Conservation (phyloP, 2,113 vertebrate genomes). For the Casuarius casuarius region DNA sequence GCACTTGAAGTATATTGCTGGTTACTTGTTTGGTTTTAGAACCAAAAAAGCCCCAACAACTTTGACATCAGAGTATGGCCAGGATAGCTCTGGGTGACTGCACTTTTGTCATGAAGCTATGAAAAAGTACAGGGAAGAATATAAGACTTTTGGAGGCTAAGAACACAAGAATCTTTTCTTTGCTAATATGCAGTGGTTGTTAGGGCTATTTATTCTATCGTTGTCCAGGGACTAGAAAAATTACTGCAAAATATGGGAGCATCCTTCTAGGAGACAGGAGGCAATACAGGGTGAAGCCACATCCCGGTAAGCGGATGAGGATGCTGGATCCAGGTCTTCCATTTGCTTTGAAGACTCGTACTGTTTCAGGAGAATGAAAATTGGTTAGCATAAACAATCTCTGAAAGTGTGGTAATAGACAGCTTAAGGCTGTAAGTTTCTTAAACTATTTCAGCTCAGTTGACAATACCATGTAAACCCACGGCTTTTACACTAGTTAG, state of each 20-base stretch:
- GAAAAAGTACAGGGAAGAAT: not conserved
- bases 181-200: not conserved
- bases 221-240: not conserved
- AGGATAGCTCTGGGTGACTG: not conserved
- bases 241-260: too few species aligned
- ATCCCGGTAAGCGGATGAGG: not conserved
- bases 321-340: not conserved
- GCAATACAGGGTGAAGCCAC: not conserved
- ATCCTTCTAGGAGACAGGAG: not conserved
- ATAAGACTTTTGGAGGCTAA: not conserved
- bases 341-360: not conserved
- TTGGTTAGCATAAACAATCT: not conserved
- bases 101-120: not conserved
- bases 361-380: not conserved
- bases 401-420: not conserved
- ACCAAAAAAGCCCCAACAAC: not conserved
- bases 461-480: not conserved
- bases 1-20: not conserved
- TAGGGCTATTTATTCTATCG: too few species aligned
- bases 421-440: not conserved
- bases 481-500: not conserved
- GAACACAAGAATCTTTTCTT: not conserved
- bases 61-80: not conserved
- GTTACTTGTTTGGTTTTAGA: not conserved
- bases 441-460: not conserved